These are phyloP conservation scores for Chunga burmeisteri DNA, from an alignment of 2,113 vertebrate genomes.

Conservation along the genomic window DNA sequence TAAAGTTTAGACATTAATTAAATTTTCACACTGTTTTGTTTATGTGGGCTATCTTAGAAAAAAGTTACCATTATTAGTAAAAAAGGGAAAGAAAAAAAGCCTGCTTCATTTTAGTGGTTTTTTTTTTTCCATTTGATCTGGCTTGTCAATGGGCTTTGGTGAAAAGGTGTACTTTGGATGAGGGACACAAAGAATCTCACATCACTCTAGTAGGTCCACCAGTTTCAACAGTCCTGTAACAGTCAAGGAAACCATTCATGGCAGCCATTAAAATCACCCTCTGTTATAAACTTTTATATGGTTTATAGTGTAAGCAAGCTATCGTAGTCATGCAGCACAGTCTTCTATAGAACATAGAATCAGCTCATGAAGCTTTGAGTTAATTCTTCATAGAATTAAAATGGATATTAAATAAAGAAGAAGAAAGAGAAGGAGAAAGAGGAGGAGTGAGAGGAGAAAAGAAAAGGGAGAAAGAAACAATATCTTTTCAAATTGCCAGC, in stretches of 20 bases:
- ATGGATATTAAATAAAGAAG: neutral
- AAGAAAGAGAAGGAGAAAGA: neutral
- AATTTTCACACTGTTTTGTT: neutral
- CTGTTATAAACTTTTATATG: neutral
- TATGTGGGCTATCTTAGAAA: rapidly evolving
- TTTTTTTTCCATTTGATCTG: neutral
- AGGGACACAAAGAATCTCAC: neutral
- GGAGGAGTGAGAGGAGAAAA: neutral
- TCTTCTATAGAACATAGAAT: neutral
- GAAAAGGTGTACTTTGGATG: neutral
- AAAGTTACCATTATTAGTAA: neutral
- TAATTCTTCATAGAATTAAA: neutral
- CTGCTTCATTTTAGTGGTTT: rapidly evolving
- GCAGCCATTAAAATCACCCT: neutral
- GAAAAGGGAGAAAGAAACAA: neutral
- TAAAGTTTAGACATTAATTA: neutral
- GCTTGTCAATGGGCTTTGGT: neutral
- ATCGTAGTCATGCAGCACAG: neutral
- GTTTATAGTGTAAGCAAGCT: neutral
- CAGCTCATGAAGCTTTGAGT: neutral
- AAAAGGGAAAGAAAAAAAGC: neutral
- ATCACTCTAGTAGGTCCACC: neutral
- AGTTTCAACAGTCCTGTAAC: neutral
- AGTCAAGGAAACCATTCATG: neutral
- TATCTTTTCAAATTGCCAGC: neutral